Evolutionary conservation across 23 tunicate species (phyloP).

Genomic region (Aplidium turbinatum): DNA sequence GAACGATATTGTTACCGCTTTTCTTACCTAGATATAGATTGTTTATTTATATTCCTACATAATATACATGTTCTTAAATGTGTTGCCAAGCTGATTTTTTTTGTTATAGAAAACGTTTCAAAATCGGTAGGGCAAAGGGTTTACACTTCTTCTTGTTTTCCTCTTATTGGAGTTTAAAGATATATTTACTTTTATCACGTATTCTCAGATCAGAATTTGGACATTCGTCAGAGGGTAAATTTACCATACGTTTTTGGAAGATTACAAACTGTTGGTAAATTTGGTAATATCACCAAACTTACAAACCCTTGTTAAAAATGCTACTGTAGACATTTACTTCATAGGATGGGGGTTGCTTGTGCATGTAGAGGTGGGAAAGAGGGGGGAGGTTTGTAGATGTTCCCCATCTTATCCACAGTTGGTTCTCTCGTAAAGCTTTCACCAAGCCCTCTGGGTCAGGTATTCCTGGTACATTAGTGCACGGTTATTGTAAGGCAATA

Average conservation of each 20-base stretch:
- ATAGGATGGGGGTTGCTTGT: constrained; percentile 81
- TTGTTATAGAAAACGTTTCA: too few species aligned
- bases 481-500: too few species aligned
- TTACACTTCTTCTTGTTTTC: neutral
- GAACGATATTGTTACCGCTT: constrained; percentile 68
- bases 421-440: constrained; percentile 46
- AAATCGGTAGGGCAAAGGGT: neutral
- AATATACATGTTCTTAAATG: too few species aligned
- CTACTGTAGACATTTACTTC: constrained; percentile 38
- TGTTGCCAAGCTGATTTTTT: too few species aligned
- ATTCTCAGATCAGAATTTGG: too few species aligned
- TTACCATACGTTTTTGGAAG: too few species aligned
- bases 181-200: too few species aligned
- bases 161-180: too few species aligned
- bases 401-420: constrained; percentile 91
- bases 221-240: too few species aligned
- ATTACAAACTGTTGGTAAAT: neutral
- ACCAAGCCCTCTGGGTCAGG: constrained; percentile 39
- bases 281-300: too few species aligned
- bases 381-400: constrained; percentile 72
- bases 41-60: too few species aligned
- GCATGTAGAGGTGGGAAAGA: constrained; percentile 70
- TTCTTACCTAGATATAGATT: constrained; percentile 65
- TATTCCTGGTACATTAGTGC: constrained; percentile 23
- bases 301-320: neutral